Percentiles rank a stretch among this genome's conserved stretches.
Evolutionary conservation across 2,888 invertebrate genomes (phyloP).

Genomic region (Chalcosyrphus nemorum): DNA sequence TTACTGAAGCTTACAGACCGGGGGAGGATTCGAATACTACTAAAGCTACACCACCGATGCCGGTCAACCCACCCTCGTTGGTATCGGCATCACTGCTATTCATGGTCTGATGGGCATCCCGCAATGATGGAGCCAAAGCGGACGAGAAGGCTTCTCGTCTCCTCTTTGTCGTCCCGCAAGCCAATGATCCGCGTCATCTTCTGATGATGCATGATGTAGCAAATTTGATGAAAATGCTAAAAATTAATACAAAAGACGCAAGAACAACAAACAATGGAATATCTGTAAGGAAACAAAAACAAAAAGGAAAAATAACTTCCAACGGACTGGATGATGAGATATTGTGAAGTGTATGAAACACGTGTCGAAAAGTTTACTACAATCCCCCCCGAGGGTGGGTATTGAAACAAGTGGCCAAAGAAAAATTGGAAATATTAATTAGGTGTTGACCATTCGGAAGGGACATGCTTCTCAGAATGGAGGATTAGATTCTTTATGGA

Average conservation of each 20-base stretch:
- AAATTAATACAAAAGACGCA: constrained; percentile 12
- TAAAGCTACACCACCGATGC: neutral
- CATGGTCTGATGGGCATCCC: constrained; percentile 12
- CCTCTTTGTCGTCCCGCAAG: neutral
- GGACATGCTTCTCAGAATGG: neutral
- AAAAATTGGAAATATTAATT: neutral
- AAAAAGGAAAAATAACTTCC: neutral
- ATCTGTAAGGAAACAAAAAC: too few relatives aligned
- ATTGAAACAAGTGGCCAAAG: neutral
- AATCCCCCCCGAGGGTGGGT: neutral
- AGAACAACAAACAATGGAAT: neutral
- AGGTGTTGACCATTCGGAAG: neutral
- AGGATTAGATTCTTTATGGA: too few relatives aligned
- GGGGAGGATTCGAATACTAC: neutral
- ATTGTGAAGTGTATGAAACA: neutral
- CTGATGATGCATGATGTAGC: constrained; percentile 63
- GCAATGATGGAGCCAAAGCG: constrained; percentile 15
- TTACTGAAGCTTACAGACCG: constrained; percentile 43
- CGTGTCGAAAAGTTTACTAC: neutral
- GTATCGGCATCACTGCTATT: constrained; percentile 17
- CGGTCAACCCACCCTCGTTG: neutral
- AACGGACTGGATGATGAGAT: neutral
- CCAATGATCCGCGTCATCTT: constrained; percentile 59
- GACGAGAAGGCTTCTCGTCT: neutral
- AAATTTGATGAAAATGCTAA: constrained; percentile 57